phyloP scores from a whole-genome alignment of 2,888 invertebrate species.

The Lasioglossum malachurum region DNA sequence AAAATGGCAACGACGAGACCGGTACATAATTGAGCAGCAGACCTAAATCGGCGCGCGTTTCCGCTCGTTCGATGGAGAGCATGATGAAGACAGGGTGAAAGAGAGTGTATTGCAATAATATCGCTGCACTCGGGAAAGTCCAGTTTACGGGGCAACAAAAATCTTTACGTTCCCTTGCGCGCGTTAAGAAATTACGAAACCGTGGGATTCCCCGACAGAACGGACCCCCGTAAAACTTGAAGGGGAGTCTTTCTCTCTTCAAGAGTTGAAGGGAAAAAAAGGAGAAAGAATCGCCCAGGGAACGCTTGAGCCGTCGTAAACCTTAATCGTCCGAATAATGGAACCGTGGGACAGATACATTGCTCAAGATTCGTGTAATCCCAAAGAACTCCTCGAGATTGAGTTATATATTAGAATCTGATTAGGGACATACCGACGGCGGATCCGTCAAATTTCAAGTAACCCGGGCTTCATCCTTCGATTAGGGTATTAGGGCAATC shows the following conservation, averaged over 20 bases:
- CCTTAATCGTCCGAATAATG: constrained; percentile 6
- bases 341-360: constrained; percentile 5
- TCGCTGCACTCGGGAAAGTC: not conserved
- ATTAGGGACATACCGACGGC: not conserved
- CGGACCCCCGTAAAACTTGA: not conserved
- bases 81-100: not conserved
- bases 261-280: not conserved
- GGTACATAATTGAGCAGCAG: not conserved
- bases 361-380: not conserved
- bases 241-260: not conserved
- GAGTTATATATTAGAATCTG: not conserved
- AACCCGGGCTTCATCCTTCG: not conserved
- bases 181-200: constrained; percentile 2
- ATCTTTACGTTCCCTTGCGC: not conserved
- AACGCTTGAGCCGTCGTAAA: constrained; percentile 7
- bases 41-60: not conserved
- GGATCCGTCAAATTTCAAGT: not conserved
- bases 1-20: not conserved
- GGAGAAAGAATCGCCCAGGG: not conserved
- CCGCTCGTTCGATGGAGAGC: not conserved
- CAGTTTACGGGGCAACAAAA: constrained; percentile 28
- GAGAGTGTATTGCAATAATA: not conserved
- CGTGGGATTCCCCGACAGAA: not conserved
- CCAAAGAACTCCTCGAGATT: not conserved
- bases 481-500: not conserved